phyloP scores from a whole-genome alignment of 1,140 invertebrate genomes.

The Conopomorpha cramerella region DNA sequence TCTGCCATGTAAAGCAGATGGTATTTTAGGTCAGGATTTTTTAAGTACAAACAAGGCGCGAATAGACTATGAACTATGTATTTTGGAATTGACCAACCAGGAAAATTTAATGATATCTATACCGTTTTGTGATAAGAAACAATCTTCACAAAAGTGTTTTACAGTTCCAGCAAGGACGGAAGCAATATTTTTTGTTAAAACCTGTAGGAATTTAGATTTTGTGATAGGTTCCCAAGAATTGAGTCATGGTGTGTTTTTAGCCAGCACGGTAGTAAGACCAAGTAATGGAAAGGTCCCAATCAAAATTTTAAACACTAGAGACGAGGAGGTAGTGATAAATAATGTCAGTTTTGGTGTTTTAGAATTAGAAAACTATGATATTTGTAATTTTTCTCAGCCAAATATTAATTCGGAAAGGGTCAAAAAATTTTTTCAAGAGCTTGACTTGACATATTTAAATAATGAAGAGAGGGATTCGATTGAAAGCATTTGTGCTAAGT shows the following conservation, averaged over 20 bases:
- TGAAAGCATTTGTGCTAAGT: conserved; percentile 1
- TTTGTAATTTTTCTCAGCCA: neutral
- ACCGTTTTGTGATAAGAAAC: no score
- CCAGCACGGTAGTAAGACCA: neutral
- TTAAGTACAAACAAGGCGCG: neutral
- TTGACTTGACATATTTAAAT: neutral
- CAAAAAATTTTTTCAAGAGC: neutral
- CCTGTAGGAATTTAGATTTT: neutral
- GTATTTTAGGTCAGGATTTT: conserved; percentile 1
- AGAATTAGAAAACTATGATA: neutral
- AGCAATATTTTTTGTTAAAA: neutral
- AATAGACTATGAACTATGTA: neutral
- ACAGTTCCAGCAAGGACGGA: neutral
- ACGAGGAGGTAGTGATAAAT: neutral
- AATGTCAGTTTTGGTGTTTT: neutral
- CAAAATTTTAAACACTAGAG: neutral
- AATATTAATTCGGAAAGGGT: neutral
- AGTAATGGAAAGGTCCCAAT: neutral
- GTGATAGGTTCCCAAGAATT: neutral
- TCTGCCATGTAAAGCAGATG: neutral
- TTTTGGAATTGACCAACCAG: neutral
- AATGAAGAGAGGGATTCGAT: neutral
- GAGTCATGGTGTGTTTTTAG: neutral
- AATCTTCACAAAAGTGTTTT: no score
- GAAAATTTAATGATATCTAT: no score